phyloP scores from a whole-genome alignment of 2,797 vertebrate genomes.

The Pteropus rufus region DNA sequence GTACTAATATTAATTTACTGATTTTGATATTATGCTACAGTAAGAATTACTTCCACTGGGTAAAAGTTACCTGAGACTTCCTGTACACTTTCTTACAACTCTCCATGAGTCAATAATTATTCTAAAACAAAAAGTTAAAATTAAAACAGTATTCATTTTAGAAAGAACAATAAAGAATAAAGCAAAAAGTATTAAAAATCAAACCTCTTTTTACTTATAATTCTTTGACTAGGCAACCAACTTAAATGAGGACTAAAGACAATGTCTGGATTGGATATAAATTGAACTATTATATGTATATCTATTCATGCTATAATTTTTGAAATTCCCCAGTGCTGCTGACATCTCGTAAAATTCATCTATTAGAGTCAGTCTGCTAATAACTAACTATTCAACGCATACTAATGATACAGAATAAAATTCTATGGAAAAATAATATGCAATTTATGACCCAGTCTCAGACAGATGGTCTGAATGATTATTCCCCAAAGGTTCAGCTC shows the following conservation, averaged over 20 bases:
- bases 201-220: background rate
- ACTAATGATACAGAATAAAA: conserved; percentile 60
- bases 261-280: background rate
- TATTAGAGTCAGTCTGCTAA: conserved; percentile 7
- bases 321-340: background rate
- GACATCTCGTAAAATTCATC: background rate
- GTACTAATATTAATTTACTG: background rate
- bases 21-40: background rate
- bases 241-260: background rate
- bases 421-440: conserved; percentile 42
- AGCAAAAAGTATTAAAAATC: background rate
- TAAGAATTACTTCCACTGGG: background rate
- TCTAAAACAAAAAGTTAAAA: background rate
- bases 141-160: background rate
- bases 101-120: background rate
- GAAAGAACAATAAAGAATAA: background rate
- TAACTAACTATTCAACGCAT: conserved; percentile 44
- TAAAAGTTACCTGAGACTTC: background rate
- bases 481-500: conserved; percentile 62
- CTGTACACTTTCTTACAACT: background rate
- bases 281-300: background rate
- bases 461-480: conserved; percentile 73
- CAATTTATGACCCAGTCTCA: conserved; percentile 53
- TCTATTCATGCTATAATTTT: conserved; percentile 15
- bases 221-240: background rate